These are phyloP conservation scores for Acropora yongei DNA, from an alignment of 64 coral and sea anemone species.

Conservation along the genomic window DNA sequence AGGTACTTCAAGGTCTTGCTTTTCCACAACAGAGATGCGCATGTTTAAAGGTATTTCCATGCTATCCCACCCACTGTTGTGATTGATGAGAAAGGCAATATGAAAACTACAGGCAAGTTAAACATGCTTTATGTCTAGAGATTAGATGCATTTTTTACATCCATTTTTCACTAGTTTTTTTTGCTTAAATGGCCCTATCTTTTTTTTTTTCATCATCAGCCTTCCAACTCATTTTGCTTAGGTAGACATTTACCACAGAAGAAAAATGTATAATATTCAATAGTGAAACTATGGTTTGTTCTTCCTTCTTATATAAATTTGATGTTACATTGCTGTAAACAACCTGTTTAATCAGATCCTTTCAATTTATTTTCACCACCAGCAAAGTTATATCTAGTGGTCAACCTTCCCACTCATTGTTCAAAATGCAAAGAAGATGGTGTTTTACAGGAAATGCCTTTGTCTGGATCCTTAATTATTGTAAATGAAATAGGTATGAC, in stretches of 20 bases:
- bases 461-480: slow-evolving; percentile 5
- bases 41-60: neutral
- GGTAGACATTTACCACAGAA: too few relatives aligned
- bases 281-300: too few relatives aligned
- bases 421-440: slow-evolving; percentile 25
- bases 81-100: slow-evolving; percentile 14
- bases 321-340: too few relatives aligned
- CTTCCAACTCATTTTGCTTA: too few relatives aligned
- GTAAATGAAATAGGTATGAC: slow-evolving; percentile 58
- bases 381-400: slow-evolving; percentile 23
- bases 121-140: neutral
- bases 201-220: neutral
- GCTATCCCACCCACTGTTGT: slow-evolving; percentile 8
- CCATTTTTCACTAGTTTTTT: neutral
- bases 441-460: neutral
- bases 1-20: neutral
- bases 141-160: neutral
- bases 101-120: neutral
- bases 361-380: neutral
- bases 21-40: slow-evolving; percentile 16
- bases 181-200: neutral
- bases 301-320: too few relatives aligned
- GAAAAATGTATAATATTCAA: too few relatives aligned
- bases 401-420: slow-evolving; percentile 22
- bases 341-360: too few relatives aligned